Evolutionary conservation across 1,140 invertebrate genomes (phyloP).

Genomic region (Pemphigus obesinymphae): DNA sequence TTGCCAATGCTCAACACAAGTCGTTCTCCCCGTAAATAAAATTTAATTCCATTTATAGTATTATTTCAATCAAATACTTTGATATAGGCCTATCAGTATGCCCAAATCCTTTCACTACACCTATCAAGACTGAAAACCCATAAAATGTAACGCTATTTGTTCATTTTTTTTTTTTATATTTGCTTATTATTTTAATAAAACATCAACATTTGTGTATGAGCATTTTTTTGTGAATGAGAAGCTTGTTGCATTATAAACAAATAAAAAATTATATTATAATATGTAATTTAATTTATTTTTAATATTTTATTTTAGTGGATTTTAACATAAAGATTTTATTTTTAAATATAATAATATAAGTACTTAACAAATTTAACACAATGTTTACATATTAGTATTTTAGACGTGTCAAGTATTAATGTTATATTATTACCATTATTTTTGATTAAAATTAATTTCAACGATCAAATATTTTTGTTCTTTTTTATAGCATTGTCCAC

Average conservation of each 20-base stretch:
- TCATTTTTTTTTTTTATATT: conserved; percentile 12
- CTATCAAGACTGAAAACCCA: conserved; percentile 25
- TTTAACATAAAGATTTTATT: conserved; percentile 22
- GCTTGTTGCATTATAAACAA: neutral
- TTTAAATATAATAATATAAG: neutral
- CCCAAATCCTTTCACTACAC: neutral
- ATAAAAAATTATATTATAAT: neutral
- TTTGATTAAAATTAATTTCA: conserved; percentile 9
- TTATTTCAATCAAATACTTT: conserved; percentile 1
- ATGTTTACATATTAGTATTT: conserved; percentile 3
- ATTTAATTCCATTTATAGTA: conserved; percentile 25
- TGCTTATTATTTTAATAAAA: neutral
- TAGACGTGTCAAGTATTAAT: conserved; percentile 1
- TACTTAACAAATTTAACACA: conserved; percentile 22
- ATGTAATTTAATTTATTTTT: neutral
- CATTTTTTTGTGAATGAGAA: neutral
- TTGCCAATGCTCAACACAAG: conserved; percentile 28
- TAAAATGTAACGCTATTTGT: neutral
- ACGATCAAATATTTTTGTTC: neutral
- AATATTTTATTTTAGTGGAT: neutral
- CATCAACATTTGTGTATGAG: conserved; percentile 9
- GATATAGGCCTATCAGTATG: neutral
- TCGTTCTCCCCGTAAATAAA: conserved; percentile 27
- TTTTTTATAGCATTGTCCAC: neutral
- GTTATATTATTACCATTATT: conserved; percentile 16